Evolutionary conservation across 2,888 invertebrate species (phyloP).

Genomic region (Agrochola circellaris): DNA sequence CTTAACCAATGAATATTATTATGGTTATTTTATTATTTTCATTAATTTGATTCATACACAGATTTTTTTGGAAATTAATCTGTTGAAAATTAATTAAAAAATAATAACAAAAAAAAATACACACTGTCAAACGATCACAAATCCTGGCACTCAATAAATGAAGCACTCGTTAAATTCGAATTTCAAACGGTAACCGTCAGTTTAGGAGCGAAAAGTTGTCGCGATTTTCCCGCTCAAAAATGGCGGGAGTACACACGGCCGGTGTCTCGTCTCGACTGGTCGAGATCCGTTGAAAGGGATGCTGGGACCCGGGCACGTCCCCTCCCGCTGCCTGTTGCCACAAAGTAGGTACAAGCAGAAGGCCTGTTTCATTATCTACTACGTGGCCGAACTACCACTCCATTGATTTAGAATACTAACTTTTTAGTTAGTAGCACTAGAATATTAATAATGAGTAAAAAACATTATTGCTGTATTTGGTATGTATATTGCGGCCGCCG

Average conservation of each 20-base stretch:
- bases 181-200: conserved; percentile 50
- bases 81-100: not conserved
- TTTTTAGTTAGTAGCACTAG: too few relatives aligned
- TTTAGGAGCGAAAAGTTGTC: conserved; percentile 71
- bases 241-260: conserved; percentile 59
- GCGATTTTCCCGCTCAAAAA: conserved; percentile 66
- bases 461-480: not conserved
- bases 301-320: conserved; percentile 63
- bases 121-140: conserved; percentile 30
- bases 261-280: conserved; percentile 73
- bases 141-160: conserved; percentile 47
- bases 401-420: too few relatives aligned
- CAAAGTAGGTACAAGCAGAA: conserved; percentile 27
- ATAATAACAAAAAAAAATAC: not conserved
- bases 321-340: conserved; percentile 58
- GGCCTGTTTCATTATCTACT: not conserved
- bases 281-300: conserved; percentile 70
- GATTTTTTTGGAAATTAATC: not conserved
- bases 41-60: conserved; percentile 33
- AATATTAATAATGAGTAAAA: too few relatives aligned
- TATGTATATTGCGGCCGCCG: too few relatives aligned
- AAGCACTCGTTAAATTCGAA: conserved; percentile 51
- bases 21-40: not conserved
- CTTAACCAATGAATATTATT: not conserved
- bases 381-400: not conserved